A percentile compares a stretch with the other conserved stretches of the same genome.
phyloP scores from a whole-genome alignment of 2,113 vertebrate genomes.

The Desmodus rotundus region DNA sequence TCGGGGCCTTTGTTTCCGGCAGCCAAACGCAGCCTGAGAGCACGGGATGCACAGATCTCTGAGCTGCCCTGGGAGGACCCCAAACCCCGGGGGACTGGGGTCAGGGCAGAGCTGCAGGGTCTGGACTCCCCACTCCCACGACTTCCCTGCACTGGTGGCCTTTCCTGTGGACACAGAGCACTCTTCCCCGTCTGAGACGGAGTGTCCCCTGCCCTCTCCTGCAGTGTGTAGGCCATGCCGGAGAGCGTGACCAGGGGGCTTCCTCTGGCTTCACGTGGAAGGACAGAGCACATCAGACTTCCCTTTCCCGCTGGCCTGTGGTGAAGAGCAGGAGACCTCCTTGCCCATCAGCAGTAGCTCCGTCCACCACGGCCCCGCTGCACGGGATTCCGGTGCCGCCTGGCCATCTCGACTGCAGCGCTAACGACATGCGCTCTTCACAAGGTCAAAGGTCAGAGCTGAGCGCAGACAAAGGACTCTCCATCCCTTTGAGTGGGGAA shows the following conservation, averaged over 20 bases:
- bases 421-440: accelerated
- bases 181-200: no score
- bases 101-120: not conserved
- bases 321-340: not conserved
- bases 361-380: accelerated
- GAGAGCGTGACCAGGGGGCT: no score
- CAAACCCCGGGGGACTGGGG: not conserved
- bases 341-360: accelerated
- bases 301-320: not conserved
- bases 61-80: not conserved
- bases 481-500: accelerated
- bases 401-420: accelerated
- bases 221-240: not conserved
- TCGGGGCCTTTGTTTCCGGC: not conserved
- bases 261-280: not conserved
- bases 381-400: no score
- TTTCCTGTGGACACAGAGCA: not conserved
- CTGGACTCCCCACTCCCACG: no score
- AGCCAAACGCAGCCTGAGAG: not conserved
- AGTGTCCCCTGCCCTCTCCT: accelerated
- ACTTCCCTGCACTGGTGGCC: not conserved
- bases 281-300: not conserved
- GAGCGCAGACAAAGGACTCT: accelerated
- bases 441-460: not conserved
- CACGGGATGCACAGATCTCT: not conserved